Evolutionary conservation across 1,140 invertebrate species (phyloP), one percentile per base, ranked within the genome.

Genomic region (Bombus superbus): DNA sequence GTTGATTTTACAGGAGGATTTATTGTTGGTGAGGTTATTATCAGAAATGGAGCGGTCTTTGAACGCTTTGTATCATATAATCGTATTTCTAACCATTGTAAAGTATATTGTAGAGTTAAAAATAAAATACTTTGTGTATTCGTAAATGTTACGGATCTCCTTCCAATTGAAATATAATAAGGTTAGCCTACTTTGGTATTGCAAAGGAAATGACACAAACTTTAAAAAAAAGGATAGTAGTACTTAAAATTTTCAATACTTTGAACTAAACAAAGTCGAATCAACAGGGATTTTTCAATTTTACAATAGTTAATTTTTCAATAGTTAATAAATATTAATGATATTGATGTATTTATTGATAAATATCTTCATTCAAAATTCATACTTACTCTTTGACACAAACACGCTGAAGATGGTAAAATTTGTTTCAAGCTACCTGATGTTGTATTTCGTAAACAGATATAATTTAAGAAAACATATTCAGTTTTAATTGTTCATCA

Each of bases 11-110:
- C 3, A 3, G 13, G n/a, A 35, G 3, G 4, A 32, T 8, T 38
- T 35, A 82, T 47, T 66, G 57, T 75, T 62, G 28, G 40, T n/a
- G 5, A 40, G 25, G 28, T 72, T 81, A 59, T 59, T 71, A 35
- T 62, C 28, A 40, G 53, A 74, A 74, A 32, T 64, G 38, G 71
- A 62, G 15, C 57, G 28, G 53, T 6, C 3, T 72, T 71, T 69
- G 47, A 72, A n/a, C 13, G 3, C 1, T 22, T 18, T 8, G 6
- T 5, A 22, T 47, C 71, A 18, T 13, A 25, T 73, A 82, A 72
- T 72, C 57, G 35, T 28, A 59, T 40, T 42, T 40, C 22, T 38
- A 40, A 44, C 40, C 8, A 62, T 53, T 68, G 59, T 75, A 40
- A 47, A 53, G 47, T 53, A 32, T 35, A 47, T 5, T 11, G 11